phyloP scores from a whole-genome alignment of 2,888 invertebrate genomes.

The Hemicrepidius hirtus region DNA sequence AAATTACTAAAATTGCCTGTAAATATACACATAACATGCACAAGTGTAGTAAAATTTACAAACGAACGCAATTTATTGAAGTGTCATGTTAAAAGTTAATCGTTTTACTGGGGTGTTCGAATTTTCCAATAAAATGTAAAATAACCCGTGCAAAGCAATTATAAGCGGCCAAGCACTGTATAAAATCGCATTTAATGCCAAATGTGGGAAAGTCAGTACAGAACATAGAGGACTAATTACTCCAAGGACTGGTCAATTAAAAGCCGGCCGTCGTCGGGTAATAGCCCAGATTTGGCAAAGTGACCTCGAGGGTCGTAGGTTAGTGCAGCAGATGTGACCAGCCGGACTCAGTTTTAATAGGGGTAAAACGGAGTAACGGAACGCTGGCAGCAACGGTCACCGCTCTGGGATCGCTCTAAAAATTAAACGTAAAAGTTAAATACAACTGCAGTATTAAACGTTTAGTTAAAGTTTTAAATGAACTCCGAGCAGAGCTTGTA shows the following conservation, averaged over 20 bases:
- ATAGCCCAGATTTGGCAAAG: conserved; percentile 63
- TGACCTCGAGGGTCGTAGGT: conserved; percentile 61
- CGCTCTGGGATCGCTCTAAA: conserved; percentile 49
- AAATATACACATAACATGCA: no score
- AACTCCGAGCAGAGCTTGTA: conserved; percentile 29
- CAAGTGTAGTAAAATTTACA: not conserved
- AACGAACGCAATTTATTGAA: conserved; percentile 1
- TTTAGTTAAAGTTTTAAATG: conserved; percentile 46
- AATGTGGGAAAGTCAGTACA: conserved; percentile 58
- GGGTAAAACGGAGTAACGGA: conserved; percentile 46
- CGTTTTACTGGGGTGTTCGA: not conserved
- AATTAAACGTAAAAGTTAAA: conserved; percentile 50
- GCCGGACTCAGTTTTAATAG: conserved; percentile 44
- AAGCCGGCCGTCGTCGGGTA: conserved; percentile 59
- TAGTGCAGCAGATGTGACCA: conserved; percentile 59
- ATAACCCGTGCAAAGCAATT: conserved; percentile 30
- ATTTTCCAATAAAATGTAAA: conserved; percentile 14
- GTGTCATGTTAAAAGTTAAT: conserved; percentile 9
- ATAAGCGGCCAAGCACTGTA: conserved; percentile 46
- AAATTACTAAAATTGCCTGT: no score
- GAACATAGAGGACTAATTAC: conserved; percentile 63
- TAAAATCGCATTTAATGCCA: conserved; percentile 61
- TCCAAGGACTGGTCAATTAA: conserved; percentile 65
- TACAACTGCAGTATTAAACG: conserved; percentile 46
- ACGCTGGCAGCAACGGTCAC: conserved; percentile 37